Percentiles rank a stretch among this genome's conserved stretches.
Conservation (phyloP, 2,888 invertebrate genomes). For the Drosophila setosimentum region DNA sequence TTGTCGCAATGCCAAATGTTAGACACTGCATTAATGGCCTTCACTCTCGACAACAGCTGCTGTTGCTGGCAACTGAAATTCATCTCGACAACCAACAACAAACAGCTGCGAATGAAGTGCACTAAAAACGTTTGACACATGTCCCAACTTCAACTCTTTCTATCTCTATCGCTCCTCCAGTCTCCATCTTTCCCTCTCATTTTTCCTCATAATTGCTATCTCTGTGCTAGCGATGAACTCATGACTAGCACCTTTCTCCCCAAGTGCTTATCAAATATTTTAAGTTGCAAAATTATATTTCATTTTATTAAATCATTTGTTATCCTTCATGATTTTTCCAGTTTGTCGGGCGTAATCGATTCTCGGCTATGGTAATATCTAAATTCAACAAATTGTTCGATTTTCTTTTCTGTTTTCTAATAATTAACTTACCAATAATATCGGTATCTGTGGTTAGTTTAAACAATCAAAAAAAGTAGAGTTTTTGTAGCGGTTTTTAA, state of each 20-base stretch:
- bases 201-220: background rate
- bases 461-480: background rate
- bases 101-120: constrained; percentile 41
- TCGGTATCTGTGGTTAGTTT: background rate
- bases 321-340: background rate
- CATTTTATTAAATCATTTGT: background rate
- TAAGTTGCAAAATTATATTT: background rate
- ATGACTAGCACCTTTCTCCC: background rate
- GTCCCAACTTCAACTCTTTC: constrained; percentile 21
- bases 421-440: background rate
- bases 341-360: background rate
- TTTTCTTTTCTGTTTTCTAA: background rate
- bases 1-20: constrained; percentile 7
- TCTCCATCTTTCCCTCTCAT: background rate
- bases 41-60: constrained; percentile 41
- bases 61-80: constrained; percentile 52
- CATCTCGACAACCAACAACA: constrained; percentile 27
- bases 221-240: constrained; percentile 9
- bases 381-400: background rate
- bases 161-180: background rate
- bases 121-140: constrained; percentile 62
- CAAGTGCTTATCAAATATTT: background rate
- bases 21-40: constrained; percentile 37
- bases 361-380: background rate
- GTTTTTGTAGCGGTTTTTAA: background rate